Conservation (phyloP, 2,888 invertebrate species). For the Zele albiditarsus region DNA sequence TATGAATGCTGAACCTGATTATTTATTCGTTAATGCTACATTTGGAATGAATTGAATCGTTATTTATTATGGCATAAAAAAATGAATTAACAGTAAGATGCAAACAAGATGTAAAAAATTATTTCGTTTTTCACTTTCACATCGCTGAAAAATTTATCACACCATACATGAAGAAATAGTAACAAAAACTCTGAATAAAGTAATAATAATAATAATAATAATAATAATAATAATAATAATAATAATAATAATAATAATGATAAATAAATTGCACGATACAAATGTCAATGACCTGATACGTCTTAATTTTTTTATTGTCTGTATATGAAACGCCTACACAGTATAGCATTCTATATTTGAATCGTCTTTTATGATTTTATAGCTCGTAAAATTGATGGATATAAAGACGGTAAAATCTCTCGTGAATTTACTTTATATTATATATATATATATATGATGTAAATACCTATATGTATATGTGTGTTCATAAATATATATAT, state of each 20-base stretch:
- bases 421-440: neutral
- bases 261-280: constrained; percentile 1
- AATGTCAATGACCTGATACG: neutral
- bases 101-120: no score
- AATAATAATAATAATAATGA: neutral
- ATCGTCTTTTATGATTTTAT: constrained; percentile 7
- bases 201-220: neutral
- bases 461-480: neutral
- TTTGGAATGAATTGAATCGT: no score
- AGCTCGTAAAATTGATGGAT: constrained; percentile 8
- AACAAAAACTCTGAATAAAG: neutral
- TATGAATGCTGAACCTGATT: no score
- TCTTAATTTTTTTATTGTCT: constrained; percentile 12
- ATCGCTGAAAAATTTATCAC: no score
- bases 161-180: no score
- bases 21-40: no score
- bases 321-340: constrained; percentile 3
- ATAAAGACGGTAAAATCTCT: neutral
- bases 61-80: no score
- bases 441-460: neutral
- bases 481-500: neutral
- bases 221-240: neutral
- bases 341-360: neutral
- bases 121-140: no score
- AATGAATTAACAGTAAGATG: no score